Conservation (phyloP, 1,140 invertebrate genomes). For the Tyrophagus putrescentiae region DNA sequence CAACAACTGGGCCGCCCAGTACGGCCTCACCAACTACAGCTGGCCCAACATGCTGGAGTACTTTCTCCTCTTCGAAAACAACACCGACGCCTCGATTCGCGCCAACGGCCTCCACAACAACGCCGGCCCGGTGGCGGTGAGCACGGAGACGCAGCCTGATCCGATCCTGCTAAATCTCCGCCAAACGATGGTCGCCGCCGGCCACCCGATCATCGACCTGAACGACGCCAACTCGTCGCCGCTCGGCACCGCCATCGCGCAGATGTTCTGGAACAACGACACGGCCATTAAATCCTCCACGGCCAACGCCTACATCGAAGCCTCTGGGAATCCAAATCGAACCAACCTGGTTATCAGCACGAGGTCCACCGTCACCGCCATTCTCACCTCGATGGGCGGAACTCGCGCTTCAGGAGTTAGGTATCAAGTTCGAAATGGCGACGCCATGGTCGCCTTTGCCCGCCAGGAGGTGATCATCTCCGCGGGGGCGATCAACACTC, state of each 20-base stretch:
- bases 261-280: constrained; percentile 13
- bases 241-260: constrained; percentile 8
- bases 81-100: constrained; percentile 42
- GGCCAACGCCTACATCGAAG: constrained; percentile 17
- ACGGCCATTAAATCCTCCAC: constrained; percentile 15
- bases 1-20: constrained; percentile 56
- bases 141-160: constrained; percentile 13
- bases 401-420: neutral
- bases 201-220: constrained; percentile 50
- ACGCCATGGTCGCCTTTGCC: neutral
- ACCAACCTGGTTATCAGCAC: neutral
- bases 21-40: constrained; percentile 60
- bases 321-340: neutral
- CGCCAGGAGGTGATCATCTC: constrained; percentile 3
- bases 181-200: neutral
- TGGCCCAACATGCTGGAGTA: constrained; percentile 44
- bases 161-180: neutral
- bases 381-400: neutral
- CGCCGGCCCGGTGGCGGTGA: neutral
- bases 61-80: constrained; percentile 38
- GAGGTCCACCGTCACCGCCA: neutral
- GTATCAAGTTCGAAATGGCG: neutral
- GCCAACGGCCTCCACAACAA: neutral
- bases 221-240: constrained; percentile 43
- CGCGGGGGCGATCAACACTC: constrained; percentile 61